Evolutionary conservation across 2,888 invertebrate genomes (phyloP).

Genomic region (Ceratothoa steindachneri): DNA sequence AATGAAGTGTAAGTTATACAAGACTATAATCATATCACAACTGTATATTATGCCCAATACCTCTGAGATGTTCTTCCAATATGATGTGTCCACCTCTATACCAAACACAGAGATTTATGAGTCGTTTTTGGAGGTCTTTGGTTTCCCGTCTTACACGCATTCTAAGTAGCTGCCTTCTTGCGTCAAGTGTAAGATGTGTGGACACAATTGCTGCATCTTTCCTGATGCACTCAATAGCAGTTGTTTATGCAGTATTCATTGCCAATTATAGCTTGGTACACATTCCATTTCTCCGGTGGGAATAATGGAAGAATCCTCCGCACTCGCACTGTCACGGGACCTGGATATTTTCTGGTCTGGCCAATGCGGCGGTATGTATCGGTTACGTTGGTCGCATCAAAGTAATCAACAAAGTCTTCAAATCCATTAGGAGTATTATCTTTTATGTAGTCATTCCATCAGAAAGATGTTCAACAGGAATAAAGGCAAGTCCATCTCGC

Average conservation of each 20-base stretch:
- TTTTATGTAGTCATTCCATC: neutral
- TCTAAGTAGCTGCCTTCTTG: too few relatives aligned
- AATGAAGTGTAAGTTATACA: too few relatives aligned
- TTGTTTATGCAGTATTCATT: neutral
- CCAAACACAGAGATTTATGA: too few relatives aligned
- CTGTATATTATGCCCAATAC: too few relatives aligned
- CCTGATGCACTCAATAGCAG: too few relatives aligned
- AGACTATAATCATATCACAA: too few relatives aligned
- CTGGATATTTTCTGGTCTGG: neutral
- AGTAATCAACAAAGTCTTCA: constrained; percentile 1
- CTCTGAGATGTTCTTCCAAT: too few relatives aligned
- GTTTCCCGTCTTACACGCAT: too few relatives aligned
- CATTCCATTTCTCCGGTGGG: constrained; percentile 9
- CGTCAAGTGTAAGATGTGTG: too few relatives aligned
- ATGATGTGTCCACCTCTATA: too few relatives aligned
- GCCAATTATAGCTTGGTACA: neutral
- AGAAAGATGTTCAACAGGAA: neutral
- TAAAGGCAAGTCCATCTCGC: neutral
- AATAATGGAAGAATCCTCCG: constrained; percentile 4
- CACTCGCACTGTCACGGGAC: neutral
- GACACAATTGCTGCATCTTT: too few relatives aligned
- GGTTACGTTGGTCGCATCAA: neutral
- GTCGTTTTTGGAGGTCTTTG: too few relatives aligned
- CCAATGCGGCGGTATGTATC: neutral
- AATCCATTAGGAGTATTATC: neutral